These are phyloP conservation scores for Peromyscus polionotus DNA, from an alignment of 2,113 vertebrate species.

Conservation along the genomic window DNA sequence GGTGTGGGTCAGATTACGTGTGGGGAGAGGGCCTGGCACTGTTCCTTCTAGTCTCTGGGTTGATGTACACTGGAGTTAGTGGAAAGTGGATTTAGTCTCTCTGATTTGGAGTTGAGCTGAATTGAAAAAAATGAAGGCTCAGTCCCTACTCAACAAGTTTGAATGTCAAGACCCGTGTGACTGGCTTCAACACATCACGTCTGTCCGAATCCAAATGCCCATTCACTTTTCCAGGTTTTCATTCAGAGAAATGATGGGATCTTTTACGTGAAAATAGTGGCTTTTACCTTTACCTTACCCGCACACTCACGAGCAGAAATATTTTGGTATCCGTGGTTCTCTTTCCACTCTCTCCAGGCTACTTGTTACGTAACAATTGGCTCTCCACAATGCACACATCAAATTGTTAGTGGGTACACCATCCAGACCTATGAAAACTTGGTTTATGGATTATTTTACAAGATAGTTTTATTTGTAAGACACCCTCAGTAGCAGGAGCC, in stretches of 20 bases:
- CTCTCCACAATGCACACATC: no score
- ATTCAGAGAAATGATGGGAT: background rate
- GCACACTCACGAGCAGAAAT: background rate
- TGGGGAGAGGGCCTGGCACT: background rate
- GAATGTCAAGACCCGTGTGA: background rate
- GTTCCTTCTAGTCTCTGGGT: background rate
- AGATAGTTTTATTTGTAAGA: slow-evolving; percentile 33
- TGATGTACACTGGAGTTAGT: slow-evolving; percentile 45
- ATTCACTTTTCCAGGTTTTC: background rate
- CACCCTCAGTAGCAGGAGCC: background rate
- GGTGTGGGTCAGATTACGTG: background rate
- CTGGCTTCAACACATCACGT: background rate
- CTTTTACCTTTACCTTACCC: slow-evolving; percentile 18
- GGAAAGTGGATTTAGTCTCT: slow-evolving; percentile 19
- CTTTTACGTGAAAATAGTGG: background rate
- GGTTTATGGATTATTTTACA: background rate
- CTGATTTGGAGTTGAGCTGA: slow-evolving; percentile 42
- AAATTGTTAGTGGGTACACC: background rate
- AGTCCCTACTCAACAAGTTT: background rate
- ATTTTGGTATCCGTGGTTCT: background rate
- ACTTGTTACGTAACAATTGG: background rate
- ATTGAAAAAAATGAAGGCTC: background rate
- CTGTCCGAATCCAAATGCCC: background rate
- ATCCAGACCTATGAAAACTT: slow-evolving; percentile 12
- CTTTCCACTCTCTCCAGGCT: slow-evolving; percentile 7